Evolutionary conservation across 1,140 invertebrate species (phyloP).

Genomic region (Lutraria rhynchaena): DNA sequence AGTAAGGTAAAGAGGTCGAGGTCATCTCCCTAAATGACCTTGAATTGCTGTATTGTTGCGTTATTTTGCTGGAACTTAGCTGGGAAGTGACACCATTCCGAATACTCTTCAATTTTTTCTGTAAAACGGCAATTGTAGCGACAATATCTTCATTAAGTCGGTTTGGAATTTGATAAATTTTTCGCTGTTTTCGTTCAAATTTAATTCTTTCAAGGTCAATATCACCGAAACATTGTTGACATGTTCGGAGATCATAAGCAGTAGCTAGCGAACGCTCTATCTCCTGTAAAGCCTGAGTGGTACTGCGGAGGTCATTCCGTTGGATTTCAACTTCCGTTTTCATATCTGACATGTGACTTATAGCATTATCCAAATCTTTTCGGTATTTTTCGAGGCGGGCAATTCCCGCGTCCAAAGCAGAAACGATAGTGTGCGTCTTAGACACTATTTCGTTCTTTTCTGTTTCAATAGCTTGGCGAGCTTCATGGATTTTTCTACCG

Average conservation of each 20-base stretch:
- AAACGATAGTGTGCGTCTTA: slow-evolving; percentile 20
- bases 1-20: slow-evolving; percentile 8
- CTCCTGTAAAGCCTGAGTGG: slow-evolving; percentile 33
- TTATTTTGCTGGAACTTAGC: slow-evolving; percentile 19
- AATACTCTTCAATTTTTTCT: slow-evolving; percentile 38
- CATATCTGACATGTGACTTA: slow-evolving; percentile 31
- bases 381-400: slow-evolving; percentile 24
- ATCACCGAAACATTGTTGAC: slow-evolving; percentile 36
- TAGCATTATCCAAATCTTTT: slow-evolving; percentile 25
- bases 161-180: slow-evolving; percentile 29
- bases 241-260: slow-evolving; percentile 29
- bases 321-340: slow-evolving; percentile 42
- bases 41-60: slow-evolving; percentile 9
- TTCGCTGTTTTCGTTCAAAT: slow-evolving; percentile 44
- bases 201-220: slow-evolving; percentile 42
- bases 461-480: slow-evolving; percentile 6
- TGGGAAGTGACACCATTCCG: slow-evolving; percentile 30
- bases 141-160: slow-evolving; percentile 38
- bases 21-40: slow-evolving; percentile 31
- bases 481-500: slow-evolving; percentile 37
- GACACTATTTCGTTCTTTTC: slow-evolving; percentile 45
- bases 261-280: slow-evolving; percentile 46
- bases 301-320: slow-evolving; percentile 17
- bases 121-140: not conserved
- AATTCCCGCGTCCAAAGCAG: slow-evolving; percentile 34